phyloP scores from a whole-genome alignment of 2,113 vertebrate genomes.

The Neomonachus schauinslandi region DNA sequence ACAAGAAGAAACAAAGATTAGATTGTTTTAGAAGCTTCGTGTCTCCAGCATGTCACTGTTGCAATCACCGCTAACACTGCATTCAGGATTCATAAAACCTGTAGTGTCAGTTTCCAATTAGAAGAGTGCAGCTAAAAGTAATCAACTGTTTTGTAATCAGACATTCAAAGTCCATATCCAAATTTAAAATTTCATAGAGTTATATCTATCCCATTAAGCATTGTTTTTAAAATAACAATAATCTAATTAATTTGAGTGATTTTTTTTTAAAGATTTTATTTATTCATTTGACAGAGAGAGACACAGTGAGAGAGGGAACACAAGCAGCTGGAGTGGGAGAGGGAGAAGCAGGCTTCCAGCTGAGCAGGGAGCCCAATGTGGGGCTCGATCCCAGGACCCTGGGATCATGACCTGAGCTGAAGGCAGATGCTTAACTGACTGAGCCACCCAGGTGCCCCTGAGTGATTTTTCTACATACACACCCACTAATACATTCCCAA shows the following conservation, averaged over 20 bases:
- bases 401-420: too few species aligned
- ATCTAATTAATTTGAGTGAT: background rate
- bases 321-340: too few species aligned
- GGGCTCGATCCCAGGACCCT: too few species aligned
- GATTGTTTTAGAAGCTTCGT: background rate
- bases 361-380: too few species aligned
- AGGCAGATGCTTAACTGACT: too few species aligned
- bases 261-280: background rate
- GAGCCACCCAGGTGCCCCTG: background rate
- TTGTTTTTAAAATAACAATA: background rate
- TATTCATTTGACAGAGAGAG: too few species aligned
- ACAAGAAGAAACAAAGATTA: background rate
- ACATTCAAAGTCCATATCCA: background rate
- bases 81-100: background rate
- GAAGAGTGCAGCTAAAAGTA: background rate
- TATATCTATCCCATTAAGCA: background rate
- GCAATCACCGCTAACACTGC: background rate
- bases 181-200: background rate
- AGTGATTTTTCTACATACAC: background rate
- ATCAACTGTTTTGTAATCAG: background rate
- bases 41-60: background rate
- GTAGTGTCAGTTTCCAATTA: background rate
- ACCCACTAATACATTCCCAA: background rate
- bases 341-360: too few species aligned
- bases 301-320: too few species aligned